Percentiles rank a stretch among this genome's conserved stretches.
phyloP scores from a whole-genome alignment of 2,888 invertebrate genomes.

The Cotesia congregata region DNA sequence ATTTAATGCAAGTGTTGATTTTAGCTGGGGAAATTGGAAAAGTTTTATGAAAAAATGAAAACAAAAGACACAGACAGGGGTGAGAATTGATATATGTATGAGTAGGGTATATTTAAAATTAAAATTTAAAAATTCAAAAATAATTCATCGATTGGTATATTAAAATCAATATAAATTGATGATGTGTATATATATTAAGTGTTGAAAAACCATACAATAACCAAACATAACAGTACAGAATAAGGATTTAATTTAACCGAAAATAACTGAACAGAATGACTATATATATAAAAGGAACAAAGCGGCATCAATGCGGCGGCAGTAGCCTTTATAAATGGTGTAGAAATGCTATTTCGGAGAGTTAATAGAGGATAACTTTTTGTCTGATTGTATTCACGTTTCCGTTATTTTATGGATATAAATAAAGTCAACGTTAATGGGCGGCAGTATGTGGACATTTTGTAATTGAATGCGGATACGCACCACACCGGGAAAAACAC shows the following conservation, averaged over 20 bases:
- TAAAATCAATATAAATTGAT: slow-evolving; percentile 3
- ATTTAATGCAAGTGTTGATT: neutral
- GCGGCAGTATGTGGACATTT: slow-evolving; percentile 32
- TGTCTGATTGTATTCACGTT: slow-evolving; percentile 33
- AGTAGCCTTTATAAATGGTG: slow-evolving; percentile 11
- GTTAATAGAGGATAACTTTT: slow-evolving; percentile 29
- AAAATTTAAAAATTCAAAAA: neutral
- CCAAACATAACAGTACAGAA: neutral
- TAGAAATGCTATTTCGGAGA: slow-evolving; percentile 15
- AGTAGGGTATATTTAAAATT: neutral
- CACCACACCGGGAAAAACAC: slow-evolving; percentile 30
- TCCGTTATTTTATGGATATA: slow-evolving; percentile 39
- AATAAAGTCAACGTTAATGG: slow-evolving; percentile 30
- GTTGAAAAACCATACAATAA: neutral
- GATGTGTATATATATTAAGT: neutral
- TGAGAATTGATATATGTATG: too few species aligned
- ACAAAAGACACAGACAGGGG: too few species aligned
- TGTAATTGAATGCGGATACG: slow-evolving; percentile 48
- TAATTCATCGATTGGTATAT: neutral
- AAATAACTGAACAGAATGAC: neutral
- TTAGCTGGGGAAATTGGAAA: slow-evolving; percentile 4
- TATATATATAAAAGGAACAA: too few species aligned
- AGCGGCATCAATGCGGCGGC: neutral
- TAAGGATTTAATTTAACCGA: neutral
- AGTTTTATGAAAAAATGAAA: slow-evolving; percentile 7